Evolutionary conservation across 2,888 invertebrate species (phyloP).

Genomic region (Campoletis raptor): DNA sequence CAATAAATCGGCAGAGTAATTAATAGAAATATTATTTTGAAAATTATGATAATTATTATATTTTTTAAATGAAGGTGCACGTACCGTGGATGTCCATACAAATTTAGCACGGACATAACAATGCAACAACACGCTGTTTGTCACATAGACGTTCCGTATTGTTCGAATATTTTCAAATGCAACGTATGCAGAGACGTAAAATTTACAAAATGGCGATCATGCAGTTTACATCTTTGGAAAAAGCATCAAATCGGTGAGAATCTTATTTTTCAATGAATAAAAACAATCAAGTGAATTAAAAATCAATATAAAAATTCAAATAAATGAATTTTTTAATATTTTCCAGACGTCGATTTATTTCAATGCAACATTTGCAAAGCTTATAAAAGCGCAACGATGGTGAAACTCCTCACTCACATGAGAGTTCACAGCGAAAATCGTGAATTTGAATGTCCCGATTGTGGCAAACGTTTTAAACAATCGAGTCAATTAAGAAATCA

Average conservation of each 20-base stretch:
- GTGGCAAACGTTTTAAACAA: constrained; percentile 88
- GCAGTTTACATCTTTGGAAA: constrained; percentile 90
- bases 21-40: neutral
- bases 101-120: constrained; percentile 84
- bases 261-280: neutral
- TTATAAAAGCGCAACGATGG: constrained; percentile 87
- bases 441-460: constrained; percentile 86
- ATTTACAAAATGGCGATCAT: constrained; percentile 88
- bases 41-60: constrained; percentile 31
- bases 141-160: constrained; percentile 82
- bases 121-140: constrained; percentile 86
- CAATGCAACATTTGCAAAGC: constrained; percentile 87
- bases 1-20: constrained; percentile 66
- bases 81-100: constrained; percentile 86
- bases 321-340: constrained; percentile 4
- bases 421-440: constrained; percentile 87
- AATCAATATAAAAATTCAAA: constrained; percentile 3
- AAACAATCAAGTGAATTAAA: neutral
- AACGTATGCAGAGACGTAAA: constrained; percentile 85
- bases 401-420: constrained; percentile 88
- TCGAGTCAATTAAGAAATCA: constrained; percentile 88
- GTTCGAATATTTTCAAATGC: constrained; percentile 85
- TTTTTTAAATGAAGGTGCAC: constrained; percentile 85
- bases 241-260: constrained; percentile 86
- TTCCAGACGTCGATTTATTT: constrained; percentile 86